Conservation (phyloP, 2,888 invertebrate genomes). For the Caenorhabditis japonica region DNA sequence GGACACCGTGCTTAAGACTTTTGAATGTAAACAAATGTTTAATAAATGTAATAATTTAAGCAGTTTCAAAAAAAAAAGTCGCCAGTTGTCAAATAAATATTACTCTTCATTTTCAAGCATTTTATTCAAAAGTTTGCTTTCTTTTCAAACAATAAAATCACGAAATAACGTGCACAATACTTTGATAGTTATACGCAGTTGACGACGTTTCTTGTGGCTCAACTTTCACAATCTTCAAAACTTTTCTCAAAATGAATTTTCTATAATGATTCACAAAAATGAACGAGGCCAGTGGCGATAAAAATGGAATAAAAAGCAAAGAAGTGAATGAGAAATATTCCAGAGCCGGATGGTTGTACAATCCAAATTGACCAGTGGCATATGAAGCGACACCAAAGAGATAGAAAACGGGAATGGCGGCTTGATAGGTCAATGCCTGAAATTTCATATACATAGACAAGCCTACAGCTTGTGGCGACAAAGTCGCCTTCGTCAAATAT, state of each 20-base stretch:
- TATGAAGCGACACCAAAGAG: slow-evolving; percentile 16
- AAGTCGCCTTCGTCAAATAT: no score
- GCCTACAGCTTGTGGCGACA: no score
- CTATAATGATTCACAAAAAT: slow-evolving; percentile 54
- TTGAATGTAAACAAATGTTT: no score
- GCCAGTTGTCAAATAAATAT: no score
- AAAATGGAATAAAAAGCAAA: slow-evolving; percentile 40
- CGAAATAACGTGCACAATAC: slow-evolving; percentile 27
- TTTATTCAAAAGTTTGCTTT: no score
- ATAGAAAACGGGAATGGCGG: slow-evolving; percentile 28
- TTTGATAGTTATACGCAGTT: slow-evolving; percentile 25
- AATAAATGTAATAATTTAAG: no score
- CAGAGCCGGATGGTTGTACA: slow-evolving; percentile 16
- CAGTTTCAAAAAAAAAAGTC: no score
- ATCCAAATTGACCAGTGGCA: slow-evolving; percentile 19
- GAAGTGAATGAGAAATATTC: slow-evolving; percentile 22
- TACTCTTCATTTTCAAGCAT: no score
- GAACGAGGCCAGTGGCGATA: slow-evolving; percentile 47
- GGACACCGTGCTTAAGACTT: no score
- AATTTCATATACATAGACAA: no score
- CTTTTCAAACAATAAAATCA: no score
- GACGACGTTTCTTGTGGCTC: slow-evolving; percentile 22
- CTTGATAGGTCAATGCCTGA: slow-evolving; percentile 29
- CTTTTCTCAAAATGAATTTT: slow-evolving; percentile 14
- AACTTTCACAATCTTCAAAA: slow-evolving; percentile 18